Percentiles rank a stretch among this genome's conserved stretches.
phyloP scores from a whole-genome alignment of 2,888 invertebrate genomes.

The Hydroisotoma schaefferi region DNA sequence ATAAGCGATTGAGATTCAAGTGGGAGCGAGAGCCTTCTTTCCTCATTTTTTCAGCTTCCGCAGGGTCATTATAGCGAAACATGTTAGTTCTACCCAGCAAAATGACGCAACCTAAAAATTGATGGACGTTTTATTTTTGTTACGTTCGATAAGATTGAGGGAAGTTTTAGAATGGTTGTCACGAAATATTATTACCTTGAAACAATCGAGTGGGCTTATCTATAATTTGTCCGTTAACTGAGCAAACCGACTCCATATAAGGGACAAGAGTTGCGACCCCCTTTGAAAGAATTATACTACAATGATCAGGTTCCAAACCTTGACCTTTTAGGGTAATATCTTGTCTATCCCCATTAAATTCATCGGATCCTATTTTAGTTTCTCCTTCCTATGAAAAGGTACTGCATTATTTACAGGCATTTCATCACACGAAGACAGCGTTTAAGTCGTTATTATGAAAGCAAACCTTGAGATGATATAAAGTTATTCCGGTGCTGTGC shows the following conservation, averaged over 20 bases:
- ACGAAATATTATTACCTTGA: slow-evolving; percentile 60
- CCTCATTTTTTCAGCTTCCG: slow-evolving; percentile 77
- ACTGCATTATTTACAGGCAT: slow-evolving; percentile 8
- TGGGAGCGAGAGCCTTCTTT: slow-evolving; percentile 68
- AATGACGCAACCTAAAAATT: slow-evolving; percentile 70
- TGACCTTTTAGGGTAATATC: slow-evolving; percentile 76
- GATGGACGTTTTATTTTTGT: background rate
- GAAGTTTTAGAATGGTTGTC: background rate
- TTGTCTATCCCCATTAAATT: slow-evolving; percentile 60
- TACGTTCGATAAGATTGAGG: background rate
- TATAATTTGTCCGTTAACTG: slow-evolving; percentile 75
- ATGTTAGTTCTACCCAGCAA: slow-evolving; percentile 73
- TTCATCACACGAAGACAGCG: background rate
- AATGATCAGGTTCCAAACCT: slow-evolving; percentile 75
- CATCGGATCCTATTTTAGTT: slow-evolving; percentile 77
- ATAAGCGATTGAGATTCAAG: slow-evolving; percentile 73
- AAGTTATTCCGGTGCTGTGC: slow-evolving; percentile 82
- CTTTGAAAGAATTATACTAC: slow-evolving; percentile 65
- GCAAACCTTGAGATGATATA: slow-evolving; percentile 77
- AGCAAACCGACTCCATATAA: slow-evolving; percentile 68
- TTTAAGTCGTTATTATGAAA: background rate
- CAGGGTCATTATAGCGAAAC: slow-evolving; percentile 86
- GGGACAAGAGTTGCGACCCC: slow-evolving; percentile 74
- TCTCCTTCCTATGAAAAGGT: slow-evolving; percentile 67
- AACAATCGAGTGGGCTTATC: slow-evolving; percentile 74